Base-by-base conservation (phyloP, 2,113 vertebrate genomes). In the Oreochromis tanganicae region DNA sequence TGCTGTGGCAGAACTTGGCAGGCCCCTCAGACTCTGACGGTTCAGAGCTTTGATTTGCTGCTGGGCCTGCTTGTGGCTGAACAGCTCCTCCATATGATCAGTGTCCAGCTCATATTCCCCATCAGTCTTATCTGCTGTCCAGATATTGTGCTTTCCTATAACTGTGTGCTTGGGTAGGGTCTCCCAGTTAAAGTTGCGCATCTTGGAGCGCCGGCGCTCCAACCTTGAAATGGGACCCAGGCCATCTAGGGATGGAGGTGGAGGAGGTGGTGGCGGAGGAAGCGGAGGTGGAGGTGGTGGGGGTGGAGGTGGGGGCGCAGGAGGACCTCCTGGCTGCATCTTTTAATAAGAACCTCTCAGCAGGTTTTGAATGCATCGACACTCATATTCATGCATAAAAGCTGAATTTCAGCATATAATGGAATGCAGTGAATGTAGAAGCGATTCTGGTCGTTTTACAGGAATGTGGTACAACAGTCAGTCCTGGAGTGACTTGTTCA, bases 101-200 rank as follows among this genome's bases (percentile, higher is more conserved):
- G 97, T 96, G 91, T 98, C 97, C 84, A 97, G 93, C 38, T 96
- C 90, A 43, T 96, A 96, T 36, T 94, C 93, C 5, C 88, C 93
- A 24, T 83, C 88, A 5, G 86, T 87, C 61, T 91, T 93, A 43
- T 96, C 93, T 4, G 75, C 84, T 0, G 97, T 97, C 97, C 97
- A 97, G 78, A 97, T 96, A 83, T 97, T 97, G 85, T 92, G 94
- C 36, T 95, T 96, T 80, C 97, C 96, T 12, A 94, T 36, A 29
- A 97, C 96, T 1, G 90, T 96, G 61, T 96, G 91, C 17, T 95
- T 95, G 5, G 97, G 97, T n/a, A 97, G 93, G 4, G 96, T 93
- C 7, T 97, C 97, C 97, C 97, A 97, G 94, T 97, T 97, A 55
- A 97, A 97, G 85, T 96, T 97, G 36, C 97, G 95, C 93, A 98